Percentiles rank a stretch among this genome's conserved stretches.
phyloP scores from a whole-genome alignment of 1,140 invertebrate genomes.

The Reticulitermes speratus region DNA sequence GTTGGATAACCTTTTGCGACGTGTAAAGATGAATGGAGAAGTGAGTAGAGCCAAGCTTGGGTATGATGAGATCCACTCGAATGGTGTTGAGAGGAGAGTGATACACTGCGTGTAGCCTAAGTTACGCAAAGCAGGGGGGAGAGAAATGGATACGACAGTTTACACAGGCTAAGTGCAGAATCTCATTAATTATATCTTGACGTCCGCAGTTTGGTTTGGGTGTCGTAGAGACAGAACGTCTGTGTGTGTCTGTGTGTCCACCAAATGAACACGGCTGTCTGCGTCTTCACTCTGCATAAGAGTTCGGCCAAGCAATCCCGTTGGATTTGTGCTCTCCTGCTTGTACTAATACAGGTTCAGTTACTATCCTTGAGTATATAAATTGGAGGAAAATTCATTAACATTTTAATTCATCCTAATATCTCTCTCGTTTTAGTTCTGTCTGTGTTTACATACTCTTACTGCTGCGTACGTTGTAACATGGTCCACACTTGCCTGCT shows the following conservation, averaged over 20 bases:
- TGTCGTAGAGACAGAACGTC: no score
- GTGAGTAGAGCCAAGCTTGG: background rate
- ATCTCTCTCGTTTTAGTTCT: no score
- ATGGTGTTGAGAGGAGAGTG: background rate
- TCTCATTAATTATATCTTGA: conserved; percentile 27
- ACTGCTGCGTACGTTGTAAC: no score
- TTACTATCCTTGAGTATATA: no score
- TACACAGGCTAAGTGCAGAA: conserved; percentile 25
- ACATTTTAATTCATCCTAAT: no score
- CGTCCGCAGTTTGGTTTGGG: background rate
- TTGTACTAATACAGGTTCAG: no score
- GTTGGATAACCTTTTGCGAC: background rate
- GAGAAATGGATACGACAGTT: conserved; percentile 22
- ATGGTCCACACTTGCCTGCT: no score
- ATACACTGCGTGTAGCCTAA: background rate
- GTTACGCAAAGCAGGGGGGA: background rate
- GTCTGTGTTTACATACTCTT: no score
- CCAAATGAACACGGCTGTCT: background rate
- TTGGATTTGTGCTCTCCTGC: no score
- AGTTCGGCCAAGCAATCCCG: background rate
- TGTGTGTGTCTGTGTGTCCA: background rate
- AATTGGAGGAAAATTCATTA: no score
- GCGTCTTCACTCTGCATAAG: background rate
- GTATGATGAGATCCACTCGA: background rate
- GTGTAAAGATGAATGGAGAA: conserved; percentile 15